phyloP scores from a whole-genome alignment of 2,888 invertebrate species.

The Xylocampa areola region DNA sequence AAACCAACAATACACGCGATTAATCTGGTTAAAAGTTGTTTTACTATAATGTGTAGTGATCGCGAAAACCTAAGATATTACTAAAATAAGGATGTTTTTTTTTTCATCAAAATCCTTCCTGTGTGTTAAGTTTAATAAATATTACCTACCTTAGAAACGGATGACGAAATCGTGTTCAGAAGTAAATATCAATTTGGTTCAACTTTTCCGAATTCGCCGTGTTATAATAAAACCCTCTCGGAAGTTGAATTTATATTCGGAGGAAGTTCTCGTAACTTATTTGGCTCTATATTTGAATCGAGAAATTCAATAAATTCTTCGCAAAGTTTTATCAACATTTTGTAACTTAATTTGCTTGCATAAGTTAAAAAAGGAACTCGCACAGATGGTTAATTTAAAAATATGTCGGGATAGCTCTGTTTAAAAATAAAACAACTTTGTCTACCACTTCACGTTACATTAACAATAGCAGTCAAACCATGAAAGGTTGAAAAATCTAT shows the following conservation, averaged over 20 bases:
- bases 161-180: conserved; percentile 17
- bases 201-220: conserved; percentile 35
- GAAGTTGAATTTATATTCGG: conserved; percentile 7
- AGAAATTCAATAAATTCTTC: conserved; percentile 37
- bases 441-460: neutral
- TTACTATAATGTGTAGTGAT: too few relatives aligned
- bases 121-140: too few relatives aligned
- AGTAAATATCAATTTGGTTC: conserved; percentile 25
- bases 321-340: conserved; percentile 6
- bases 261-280: conserved; percentile 3
- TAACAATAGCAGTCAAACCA: conserved; percentile 3
- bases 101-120: too few relatives aligned
- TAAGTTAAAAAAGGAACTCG: neutral
- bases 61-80: too few relatives aligned
- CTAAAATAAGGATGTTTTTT: too few relatives aligned
- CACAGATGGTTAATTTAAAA: neutral
- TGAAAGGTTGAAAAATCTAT: conserved; percentile 15
- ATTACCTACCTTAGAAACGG: neutral
- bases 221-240: conserved; percentile 5
- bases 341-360: conserved; percentile 16
- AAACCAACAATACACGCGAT: too few relatives aligned
- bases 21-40: too few relatives aligned
- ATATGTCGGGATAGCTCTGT: too few relatives aligned
- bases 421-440: too few relatives aligned
- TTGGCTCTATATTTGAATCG: conserved; percentile 10